Percentiles rank a stretch among this genome's conserved stretches.
phyloP scores from a whole-genome alignment of 2,113 vertebrate genomes.

The Nannobrachium achirus region DNA sequence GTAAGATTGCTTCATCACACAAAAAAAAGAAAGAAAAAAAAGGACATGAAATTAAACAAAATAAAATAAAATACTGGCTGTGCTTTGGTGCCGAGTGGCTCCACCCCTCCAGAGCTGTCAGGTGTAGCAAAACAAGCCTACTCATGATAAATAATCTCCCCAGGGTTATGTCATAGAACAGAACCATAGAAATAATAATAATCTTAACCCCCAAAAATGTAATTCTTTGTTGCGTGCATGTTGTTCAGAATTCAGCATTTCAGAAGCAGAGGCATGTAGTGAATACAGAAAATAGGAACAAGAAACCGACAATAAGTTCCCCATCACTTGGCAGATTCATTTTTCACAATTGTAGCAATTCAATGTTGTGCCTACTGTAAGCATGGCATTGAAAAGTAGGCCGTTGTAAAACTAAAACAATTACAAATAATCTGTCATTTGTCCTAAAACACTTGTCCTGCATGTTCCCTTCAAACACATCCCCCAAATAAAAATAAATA shows the following conservation, averaged over 20 bases:
- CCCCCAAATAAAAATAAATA: too few species aligned
- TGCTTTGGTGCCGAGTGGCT: not conserved
- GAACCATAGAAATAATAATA: constrained; percentile 44
- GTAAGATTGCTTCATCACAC: constrained; percentile 47
- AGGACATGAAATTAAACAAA: not conserved
- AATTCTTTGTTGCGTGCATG: constrained; percentile 27
- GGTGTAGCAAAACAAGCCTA: constrained; percentile 29
- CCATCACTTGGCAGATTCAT: not conserved
- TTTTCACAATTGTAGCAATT: not conserved
- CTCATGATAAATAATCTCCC: constrained; percentile 69
- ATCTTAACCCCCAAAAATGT: constrained; percentile 45
- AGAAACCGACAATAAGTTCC: not conserved
- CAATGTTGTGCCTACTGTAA: not conserved
- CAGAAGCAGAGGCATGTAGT: constrained; percentile 6
- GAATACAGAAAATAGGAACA: too few species aligned
- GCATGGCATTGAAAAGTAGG: constrained; percentile 41
- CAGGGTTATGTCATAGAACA: constrained; percentile 64
- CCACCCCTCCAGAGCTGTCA: not conserved
- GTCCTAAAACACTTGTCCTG: constrained; percentile 1
- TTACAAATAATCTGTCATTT: constrained; percentile 7
- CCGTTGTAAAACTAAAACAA: constrained; percentile 50
- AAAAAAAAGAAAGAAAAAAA: constrained; percentile 1
- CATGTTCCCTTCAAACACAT: not conserved
- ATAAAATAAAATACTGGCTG: not conserved
- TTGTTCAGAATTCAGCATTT: constrained; percentile 35